Evolutionary conservation across 23 tunicate genomes (phyloP).

Genomic region (Trididemnum miniatum): DNA sequence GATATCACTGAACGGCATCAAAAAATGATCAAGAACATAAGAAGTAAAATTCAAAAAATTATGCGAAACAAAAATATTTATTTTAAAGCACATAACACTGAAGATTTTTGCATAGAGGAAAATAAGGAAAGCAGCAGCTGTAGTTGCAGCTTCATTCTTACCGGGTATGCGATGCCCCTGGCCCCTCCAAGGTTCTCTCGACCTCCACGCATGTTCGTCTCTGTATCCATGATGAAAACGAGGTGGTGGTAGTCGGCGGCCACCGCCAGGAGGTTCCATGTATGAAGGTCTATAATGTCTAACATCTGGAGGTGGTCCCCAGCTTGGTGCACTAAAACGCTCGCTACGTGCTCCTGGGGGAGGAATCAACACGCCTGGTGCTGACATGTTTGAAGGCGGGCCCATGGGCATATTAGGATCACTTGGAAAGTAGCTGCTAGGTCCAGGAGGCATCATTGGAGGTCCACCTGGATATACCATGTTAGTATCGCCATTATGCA

Average conservation of each 20-base stretch:
- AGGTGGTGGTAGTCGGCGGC: not conserved
- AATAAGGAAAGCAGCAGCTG: not conserved
- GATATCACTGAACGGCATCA: no score
- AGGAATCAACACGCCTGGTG: not conserved
- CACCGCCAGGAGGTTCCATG: not conserved
- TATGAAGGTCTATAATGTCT: not conserved
- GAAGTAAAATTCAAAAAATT: not conserved
- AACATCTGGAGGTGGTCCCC: constrained; percentile 11
- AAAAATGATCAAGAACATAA: no score
- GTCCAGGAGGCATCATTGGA: constrained; percentile 24
- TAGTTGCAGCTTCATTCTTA: not conserved
- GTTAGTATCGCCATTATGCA: constrained; percentile 39
- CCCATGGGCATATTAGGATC: constrained; percentile 38
- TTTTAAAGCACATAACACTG: not conserved
- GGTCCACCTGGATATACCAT: constrained; percentile 31
- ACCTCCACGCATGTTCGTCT: constrained; percentile 38
- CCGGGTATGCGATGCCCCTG: constrained; percentile 24
- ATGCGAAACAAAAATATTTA: not conserved
- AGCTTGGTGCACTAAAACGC: not conserved
- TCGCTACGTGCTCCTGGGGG: not conserved
- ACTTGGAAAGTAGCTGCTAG: not conserved
- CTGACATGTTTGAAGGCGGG: constrained; percentile 5
- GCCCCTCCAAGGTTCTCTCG: constrained; percentile 43
- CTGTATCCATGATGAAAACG: constrained; percentile 32
- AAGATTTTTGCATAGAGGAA: constrained; percentile 7